Conservation (phyloP, 37 sponge, comb jelly and placozoan species). For the Haliclona indistincta region DNA sequence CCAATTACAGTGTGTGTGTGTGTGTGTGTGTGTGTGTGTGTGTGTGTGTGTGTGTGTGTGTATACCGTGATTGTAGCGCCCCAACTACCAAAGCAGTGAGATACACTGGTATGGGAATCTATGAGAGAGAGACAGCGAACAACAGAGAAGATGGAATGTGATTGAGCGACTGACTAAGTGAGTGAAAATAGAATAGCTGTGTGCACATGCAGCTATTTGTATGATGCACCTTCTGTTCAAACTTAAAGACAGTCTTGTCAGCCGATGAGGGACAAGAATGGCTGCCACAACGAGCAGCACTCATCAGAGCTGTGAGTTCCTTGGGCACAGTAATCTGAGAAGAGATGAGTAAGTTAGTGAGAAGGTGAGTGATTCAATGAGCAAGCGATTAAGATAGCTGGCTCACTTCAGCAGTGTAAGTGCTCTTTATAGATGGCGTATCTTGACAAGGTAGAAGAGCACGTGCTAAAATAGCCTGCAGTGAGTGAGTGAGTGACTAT, state of each 20-base stretch:
- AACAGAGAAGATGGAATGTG: too few relatives aligned
- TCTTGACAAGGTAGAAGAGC: slow-evolving; percentile 93
- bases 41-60: background rate
- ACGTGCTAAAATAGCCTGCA: slow-evolving; percentile 88
- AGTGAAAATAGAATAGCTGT: slow-evolving; percentile 19
- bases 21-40: too few relatives aligned
- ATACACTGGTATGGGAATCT: slow-evolving; percentile 91
- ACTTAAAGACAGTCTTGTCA: slow-evolving; percentile 27
- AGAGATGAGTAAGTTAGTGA: background rate
- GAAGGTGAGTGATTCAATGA: too few relatives aligned
- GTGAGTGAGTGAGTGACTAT: too few relatives aligned
- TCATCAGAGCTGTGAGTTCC: slow-evolving; percentile 82
- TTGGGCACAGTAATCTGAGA: slow-evolving; percentile 62
- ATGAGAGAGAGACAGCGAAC: too few relatives aligned
- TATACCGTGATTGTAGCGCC: slow-evolving; percentile 72
- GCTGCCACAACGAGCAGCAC: slow-evolving; percentile 56
- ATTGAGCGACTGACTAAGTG: too few relatives aligned
- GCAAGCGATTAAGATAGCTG: background rate
- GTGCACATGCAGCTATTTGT: background rate
- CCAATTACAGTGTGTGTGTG: too few relatives aligned
- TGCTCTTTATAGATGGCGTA: slow-evolving; percentile 82
- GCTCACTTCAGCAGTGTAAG: slow-evolving; percentile 71
- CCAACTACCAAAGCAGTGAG: slow-evolving; percentile 87
- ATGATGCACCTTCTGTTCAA: slow-evolving; percentile 59
- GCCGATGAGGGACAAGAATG: background rate